Evolutionary conservation across 92 coral and sea anemone genomes (phyloP), one percentile per base, ranked within the genome.

Genomic region (Umimayanthus chanpuru): DNA sequence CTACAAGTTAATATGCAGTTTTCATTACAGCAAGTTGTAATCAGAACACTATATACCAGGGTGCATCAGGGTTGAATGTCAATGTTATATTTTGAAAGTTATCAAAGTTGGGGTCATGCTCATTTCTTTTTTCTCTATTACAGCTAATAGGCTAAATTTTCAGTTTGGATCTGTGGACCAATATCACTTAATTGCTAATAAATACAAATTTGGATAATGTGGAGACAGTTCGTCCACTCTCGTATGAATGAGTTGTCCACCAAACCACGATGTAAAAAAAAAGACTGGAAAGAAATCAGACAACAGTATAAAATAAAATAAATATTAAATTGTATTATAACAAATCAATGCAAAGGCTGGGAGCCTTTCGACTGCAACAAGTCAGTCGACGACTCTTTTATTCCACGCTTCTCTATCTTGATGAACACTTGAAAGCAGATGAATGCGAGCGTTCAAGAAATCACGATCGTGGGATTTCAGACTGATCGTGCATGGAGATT

Each of bases 211-310:
- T 36, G 15, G 9, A 73, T 36, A 30, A 73, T 2, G 47, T 4
- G 78, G 78, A 73, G 78, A 25, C 49, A 38, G 20, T 73, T 73
- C 9, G 32, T 77, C 81, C 39, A 7, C 3, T 16, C 25, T 11
- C 55, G 39, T 74, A 36, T n/a, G 9, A 25, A 77, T 41, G 6
- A 39, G 56, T 36, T 44, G 55, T 38, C 56, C 28, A 77, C 77
- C 25, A 77, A 41, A 43, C 36, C 21, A 77, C 11, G 4, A 21
- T 47, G 18, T n/a, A n/a, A 21, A 40, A 11, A n/a, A 77, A 23
- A 77, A 40, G 80, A 6, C 43, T 77, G 41, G 81, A 77, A 41
- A 40, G 43, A 70, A 70, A 70, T 70, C 75, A 23, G 75, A 70
- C 6, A 32, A 32, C 36, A 32, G 36, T 32, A 32, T 32, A 32